These are phyloP conservation scores for Megaceryle torquata DNA, from an alignment of 2,113 vertebrate genomes.

Conservation along the genomic window DNA sequence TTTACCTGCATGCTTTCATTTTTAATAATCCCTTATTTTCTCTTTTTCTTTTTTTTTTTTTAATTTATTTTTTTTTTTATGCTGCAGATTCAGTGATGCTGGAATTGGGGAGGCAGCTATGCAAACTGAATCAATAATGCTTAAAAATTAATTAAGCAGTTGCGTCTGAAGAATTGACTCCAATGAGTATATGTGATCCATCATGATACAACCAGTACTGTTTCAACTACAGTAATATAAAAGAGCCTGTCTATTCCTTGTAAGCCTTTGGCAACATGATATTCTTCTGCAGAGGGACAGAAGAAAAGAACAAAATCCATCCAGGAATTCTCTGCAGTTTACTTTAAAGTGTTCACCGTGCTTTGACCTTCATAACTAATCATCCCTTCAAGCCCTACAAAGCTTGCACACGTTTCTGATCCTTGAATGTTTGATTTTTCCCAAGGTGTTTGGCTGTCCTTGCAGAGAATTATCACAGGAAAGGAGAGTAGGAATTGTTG, in stretches of 20 bases:
- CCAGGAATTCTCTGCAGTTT: not conserved
- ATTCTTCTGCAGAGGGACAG: not conserved
- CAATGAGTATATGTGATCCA: slow-evolving; percentile 1
- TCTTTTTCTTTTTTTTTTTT: not conserved
- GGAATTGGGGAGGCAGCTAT: not conserved
- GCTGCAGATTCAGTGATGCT: not conserved
- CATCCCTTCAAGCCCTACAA: not conserved
- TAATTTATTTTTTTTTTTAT: not conserved
- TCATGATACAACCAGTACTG: not conserved
- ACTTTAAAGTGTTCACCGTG: not conserved
- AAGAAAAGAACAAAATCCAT: slow-evolving; percentile 5
- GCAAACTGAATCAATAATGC: slow-evolving; percentile 44
- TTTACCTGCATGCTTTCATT: not conserved
- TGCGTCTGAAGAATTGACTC: slow-evolving; percentile 28
- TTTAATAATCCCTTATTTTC: not conserved
- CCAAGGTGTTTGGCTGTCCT: slow-evolving; percentile 10
- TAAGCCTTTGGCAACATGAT: slow-evolving; percentile 5
- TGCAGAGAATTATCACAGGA: not conserved
- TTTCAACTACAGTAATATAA: slow-evolving; percentile 12
- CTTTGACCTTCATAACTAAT: slow-evolving; percentile 25
- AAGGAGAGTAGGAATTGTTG: not conserved
- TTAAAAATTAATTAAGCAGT: slow-evolving; percentile 62
- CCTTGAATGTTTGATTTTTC: not conserved
- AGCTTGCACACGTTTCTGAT: not conserved
- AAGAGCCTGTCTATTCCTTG: not conserved